These are phyloP conservation scores for Parnassius orleans DNA, from an alignment of 2,888 invertebrate species.

Conservation along the genomic window DNA sequence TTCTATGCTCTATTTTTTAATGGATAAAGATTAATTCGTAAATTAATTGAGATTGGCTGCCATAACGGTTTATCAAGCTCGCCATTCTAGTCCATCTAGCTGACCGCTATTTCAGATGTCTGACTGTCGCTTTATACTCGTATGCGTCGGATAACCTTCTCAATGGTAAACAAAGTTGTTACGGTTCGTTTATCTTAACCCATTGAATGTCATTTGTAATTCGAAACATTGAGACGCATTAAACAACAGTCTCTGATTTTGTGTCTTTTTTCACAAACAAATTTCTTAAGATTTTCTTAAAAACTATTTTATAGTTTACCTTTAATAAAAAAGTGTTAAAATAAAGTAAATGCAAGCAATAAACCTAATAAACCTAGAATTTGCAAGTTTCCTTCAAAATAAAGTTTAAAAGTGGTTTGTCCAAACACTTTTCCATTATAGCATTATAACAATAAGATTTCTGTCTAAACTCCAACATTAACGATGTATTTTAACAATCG, in stretches of 20 bases:
- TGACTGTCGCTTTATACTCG: constrained; percentile 9
- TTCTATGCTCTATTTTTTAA: constrained; percentile 31
- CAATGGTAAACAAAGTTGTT: constrained; percentile 11
- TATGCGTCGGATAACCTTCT: constrained; percentile 12
- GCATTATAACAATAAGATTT: constrained; percentile 7
- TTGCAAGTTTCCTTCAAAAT: no score
- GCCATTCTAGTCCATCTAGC: constrained; percentile 68
- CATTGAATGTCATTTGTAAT: constrained; percentile 1
- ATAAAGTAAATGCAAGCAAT: no score
- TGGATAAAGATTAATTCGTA: constrained; percentile 39
- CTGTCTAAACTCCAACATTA: background rate
- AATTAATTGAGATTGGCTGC: constrained; percentile 65
- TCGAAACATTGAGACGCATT: background rate
- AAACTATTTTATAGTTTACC: no score
- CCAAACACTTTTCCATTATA: no score
- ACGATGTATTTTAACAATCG: background rate
- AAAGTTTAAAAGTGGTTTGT: no score
- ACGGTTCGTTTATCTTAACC: constrained; percentile 6
- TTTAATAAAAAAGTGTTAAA: no score
- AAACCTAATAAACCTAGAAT: no score
- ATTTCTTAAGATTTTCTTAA: no score
- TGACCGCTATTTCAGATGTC: constrained; percentile 61
- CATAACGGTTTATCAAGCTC: constrained; percentile 67
- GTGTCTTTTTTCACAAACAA: no score
- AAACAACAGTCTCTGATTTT: no score